Base-by-base conservation (phyloP, 2,797 vertebrate species). In the Geotrypetes seraphini region DNA sequence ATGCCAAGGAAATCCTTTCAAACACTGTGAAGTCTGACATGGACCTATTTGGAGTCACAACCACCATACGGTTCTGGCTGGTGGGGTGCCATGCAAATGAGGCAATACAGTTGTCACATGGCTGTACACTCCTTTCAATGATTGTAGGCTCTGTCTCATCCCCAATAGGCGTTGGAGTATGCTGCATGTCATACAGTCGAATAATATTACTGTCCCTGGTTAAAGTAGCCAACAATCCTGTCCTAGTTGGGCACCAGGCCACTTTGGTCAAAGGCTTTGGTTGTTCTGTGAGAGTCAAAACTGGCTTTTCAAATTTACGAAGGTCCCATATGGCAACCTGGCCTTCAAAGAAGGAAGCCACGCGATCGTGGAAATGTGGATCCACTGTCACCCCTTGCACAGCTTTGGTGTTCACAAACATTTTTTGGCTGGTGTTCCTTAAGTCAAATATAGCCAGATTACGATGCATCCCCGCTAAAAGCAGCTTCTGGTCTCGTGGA, bases 311-410 rank as follows among this genome's bases (percentile, higher is more conserved):
- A 57, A 97, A 97, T 68, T 96, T 97, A 36, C 96, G 87, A 42
- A 97, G 78, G 64, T 99, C 94, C 96, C 96, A 99, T 71, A 99
- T 97, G 28, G 91, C 93, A 59, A 99, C 96, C 62, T 99, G 96
- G 4, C 96, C 96, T 78, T 99, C 96, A 25, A 90, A 96, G 71
- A 96, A 99, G 43, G 96, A 98, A 19, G 96, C 96, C 24, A 99
- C 90, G 0, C 96, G 87, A 59, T 99, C 92, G 0, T 83, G 88
- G 77, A 95, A 94, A 63, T 92, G 89, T 0, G 96, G 96, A 61
- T 99, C 96, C 1, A 97, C 94, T 0, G 90, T 90, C 33, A 98
- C 96, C 1, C 96, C 94, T 52, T 99, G 96, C 52, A 99, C 91
- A 54, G 94, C 96, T 71, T 99, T 99, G 21, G 96, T 96, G 68